phyloP scores from a whole-genome alignment of 2,888 invertebrate species.

The Hedychridium roseum region DNA sequence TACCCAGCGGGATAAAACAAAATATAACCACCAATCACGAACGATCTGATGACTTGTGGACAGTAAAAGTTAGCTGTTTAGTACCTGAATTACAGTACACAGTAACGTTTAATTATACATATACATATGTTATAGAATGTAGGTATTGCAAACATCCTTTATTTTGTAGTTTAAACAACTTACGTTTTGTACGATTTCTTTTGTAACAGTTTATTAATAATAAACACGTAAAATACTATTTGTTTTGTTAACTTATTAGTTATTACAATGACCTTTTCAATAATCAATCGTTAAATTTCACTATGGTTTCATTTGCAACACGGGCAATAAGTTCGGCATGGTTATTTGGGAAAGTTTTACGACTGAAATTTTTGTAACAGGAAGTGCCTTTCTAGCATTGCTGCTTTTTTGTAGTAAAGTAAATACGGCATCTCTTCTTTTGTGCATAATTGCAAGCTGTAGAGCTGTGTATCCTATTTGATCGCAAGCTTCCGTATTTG shows the following conservation, averaged over 20 bases:
- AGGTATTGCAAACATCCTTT: constrained; percentile 21
- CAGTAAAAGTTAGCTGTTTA: constrained; percentile 37
- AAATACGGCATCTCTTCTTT: constrained; percentile 33
- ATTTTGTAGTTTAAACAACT: constrained; percentile 25
- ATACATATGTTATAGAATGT: too few relatives aligned
- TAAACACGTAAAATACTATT: constrained; percentile 14
- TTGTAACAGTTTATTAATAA: constrained; percentile 26
- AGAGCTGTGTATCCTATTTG: constrained; percentile 27
- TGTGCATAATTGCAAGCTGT: constrained; percentile 35
- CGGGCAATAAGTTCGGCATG: constrained; percentile 32
- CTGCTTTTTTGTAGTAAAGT: constrained; percentile 20
- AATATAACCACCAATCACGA: constrained; percentile 9
- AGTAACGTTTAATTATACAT: constrained; percentile 26
- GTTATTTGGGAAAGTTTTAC: constrained; percentile 24
- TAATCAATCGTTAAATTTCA: not conserved
- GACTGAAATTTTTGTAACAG: constrained; percentile 20
- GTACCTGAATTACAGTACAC: constrained; percentile 52
- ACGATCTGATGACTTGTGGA: not conserved
- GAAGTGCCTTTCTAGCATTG: constrained; percentile 10
- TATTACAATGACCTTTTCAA: not conserved
- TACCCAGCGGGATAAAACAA: too few relatives aligned
- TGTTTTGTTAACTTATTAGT: not conserved
- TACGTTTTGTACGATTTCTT: constrained; percentile 27
- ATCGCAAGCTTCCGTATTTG: constrained; percentile 25
- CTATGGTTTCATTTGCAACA: not conserved